Conservation (phyloP, 2,797 vertebrate species). For the Spondyliosoma cantharus region DNA sequence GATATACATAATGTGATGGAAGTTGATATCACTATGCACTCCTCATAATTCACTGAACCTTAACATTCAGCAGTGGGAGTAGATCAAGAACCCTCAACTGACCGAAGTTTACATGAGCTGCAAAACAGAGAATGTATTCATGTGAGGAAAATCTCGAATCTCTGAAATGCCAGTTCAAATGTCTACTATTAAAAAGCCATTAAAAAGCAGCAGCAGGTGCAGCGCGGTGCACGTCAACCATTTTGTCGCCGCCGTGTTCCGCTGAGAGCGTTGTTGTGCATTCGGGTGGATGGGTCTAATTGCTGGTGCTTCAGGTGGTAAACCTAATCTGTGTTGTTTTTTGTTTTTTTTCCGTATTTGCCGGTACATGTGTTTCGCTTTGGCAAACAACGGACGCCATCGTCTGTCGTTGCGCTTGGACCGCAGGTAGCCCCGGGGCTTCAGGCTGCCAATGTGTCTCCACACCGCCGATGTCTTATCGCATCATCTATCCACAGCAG, state of each 20-base stretch:
- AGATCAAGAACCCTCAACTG: neutral
- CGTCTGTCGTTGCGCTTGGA: neutral
- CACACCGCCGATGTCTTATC: neutral
- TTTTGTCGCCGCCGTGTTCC: neutral
- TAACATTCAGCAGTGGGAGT: too few species aligned
- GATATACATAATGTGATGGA: neutral
- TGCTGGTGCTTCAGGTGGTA: slow-evolving; percentile 2
- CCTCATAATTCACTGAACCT: neutral
- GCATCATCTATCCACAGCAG: neutral
- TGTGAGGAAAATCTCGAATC: neutral
- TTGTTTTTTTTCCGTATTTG: neutral
- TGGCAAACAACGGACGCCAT: neutral
- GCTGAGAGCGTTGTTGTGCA: neutral
- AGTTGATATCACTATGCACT: too few species aligned
- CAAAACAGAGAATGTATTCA: neutral
- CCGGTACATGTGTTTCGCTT: neutral
- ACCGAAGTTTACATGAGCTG: neutral
- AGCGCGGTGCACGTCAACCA: neutral
- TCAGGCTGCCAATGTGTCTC: neutral
- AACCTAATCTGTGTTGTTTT: neutral
- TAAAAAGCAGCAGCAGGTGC: neutral
- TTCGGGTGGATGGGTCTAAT: slow-evolving; percentile 18
- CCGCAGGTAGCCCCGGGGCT: neutral
- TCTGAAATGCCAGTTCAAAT: neutral
- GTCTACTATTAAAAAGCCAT: neutral